Evolutionary conservation across 2,797 vertebrate species (phyloP).

Genomic region (Agapornis canus): DNA sequence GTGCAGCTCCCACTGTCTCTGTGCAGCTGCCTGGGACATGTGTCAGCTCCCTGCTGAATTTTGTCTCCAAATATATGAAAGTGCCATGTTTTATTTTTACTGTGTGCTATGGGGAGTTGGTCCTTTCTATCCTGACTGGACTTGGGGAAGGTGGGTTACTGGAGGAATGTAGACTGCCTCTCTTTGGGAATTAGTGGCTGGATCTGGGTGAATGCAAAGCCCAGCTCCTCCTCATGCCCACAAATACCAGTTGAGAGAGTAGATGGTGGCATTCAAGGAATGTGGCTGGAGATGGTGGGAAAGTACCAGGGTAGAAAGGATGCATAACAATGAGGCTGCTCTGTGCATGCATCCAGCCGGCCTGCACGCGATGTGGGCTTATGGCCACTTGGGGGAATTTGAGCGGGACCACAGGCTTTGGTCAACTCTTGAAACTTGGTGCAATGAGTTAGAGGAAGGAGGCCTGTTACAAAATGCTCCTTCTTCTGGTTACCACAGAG

Average conservation of each 20-base stretch:
- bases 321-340: background rate
- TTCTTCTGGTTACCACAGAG: conserved; percentile 34
- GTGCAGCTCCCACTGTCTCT: background rate
- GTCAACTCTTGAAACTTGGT: background rate
- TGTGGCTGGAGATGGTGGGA: background rate
- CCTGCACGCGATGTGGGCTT: accelerated
- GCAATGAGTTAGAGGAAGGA: conserved; percentile 20
- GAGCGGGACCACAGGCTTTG: background rate
- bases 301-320: background rate
- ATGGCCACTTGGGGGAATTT: accelerated
- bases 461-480: background rate
- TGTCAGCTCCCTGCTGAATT: background rate
- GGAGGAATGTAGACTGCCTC: background rate
- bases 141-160: background rate
- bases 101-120: background rate
- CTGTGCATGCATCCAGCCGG: accelerated
- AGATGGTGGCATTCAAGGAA: background rate
- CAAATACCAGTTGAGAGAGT: background rate
- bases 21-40: background rate
- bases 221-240: background rate
- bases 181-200: background rate
- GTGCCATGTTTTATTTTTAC: background rate
- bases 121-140: background rate
- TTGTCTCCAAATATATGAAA: background rate
- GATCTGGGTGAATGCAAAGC: background rate